Evolutionary conservation across 2,888 invertebrate genomes (phyloP), one percentile per base, ranked within the genome.

Genomic region (Cyaniris semiargus): DNA sequence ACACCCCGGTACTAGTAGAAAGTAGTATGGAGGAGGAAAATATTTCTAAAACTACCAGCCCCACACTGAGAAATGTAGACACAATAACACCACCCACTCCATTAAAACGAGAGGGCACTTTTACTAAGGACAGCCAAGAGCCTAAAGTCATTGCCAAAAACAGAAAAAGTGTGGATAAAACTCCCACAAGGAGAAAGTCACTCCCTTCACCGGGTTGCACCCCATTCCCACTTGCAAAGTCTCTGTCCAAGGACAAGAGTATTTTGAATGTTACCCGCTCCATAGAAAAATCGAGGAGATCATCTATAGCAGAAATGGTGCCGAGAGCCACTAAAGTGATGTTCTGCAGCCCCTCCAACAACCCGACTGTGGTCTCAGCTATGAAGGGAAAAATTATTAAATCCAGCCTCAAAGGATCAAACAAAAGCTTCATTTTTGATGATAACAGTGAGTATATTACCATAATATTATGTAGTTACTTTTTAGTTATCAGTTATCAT

Each of bases 351-450:
- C 93, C 94, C 0, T 85, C 89, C 1, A 87, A 91, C 79, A 89
- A 87, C 75, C 88, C 88, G 0, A 82, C 80, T 0, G 81, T 85
- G 0, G 83, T 83, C 1, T 84, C 83, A 1, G 89, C 89, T 77
- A 86, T 88, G 79, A 89, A 87, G 78, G 86, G 83, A 70, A 92
- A 90, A 79, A 83, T 94, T 21, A 92, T 94, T 77, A 94, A 94
- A 80, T 94, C 94, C 1, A 94, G 89, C 76, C 83, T 94, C 79
- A 94, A 94, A 78, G 94, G 94, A 2, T 94, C 94, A 1, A 92
- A 90, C 74, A 94, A 94, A 82, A 94, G 93, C 82, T 94, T 94
- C 44, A 82, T 93, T 15, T 89, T 90, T 85, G 89, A 92, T 78
- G 89, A 91, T 1, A 87, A 80, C 80, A 85, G 94, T 93, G 80